These are phyloP conservation scores for Eriosoma lanigerum DNA, from an alignment of 1,140 invertebrate genomes.

Conservation along the genomic window DNA sequence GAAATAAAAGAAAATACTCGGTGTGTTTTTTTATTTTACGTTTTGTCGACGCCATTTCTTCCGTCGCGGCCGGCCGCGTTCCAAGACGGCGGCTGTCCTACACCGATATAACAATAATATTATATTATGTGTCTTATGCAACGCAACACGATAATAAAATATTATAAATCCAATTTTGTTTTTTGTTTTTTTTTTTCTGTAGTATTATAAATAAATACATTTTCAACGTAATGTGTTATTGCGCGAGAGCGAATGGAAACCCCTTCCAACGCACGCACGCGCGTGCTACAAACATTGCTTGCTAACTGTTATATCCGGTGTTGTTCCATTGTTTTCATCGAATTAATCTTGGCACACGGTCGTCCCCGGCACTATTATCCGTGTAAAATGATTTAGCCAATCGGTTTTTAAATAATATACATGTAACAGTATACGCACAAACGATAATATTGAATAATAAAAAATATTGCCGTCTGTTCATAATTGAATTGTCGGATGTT, in stretches of 20 bases:
- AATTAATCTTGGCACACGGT: slow-evolving; percentile 28
- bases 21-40: not conserved
- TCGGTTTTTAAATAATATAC: not conserved
- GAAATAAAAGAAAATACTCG: slow-evolving; percentile 2
- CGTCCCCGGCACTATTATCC: not conserved
- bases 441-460: no score
- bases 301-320: slow-evolving; percentile 48
- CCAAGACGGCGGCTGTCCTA: slow-evolving; percentile 3
- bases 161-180: not conserved
- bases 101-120: not conserved
- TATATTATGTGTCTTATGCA: not conserved
- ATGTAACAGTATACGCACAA: no score
- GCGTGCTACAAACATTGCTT: slow-evolving; percentile 25
- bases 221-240: not conserved
- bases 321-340: slow-evolving; percentile 44
- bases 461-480: no score
- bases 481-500: no score
- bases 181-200: no score
- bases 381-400: not conserved
- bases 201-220: not conserved
- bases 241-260: no score
- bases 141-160: not conserved
- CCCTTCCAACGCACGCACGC: not conserved
- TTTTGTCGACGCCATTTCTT: slow-evolving; percentile 36
- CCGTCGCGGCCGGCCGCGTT: slow-evolving; percentile 22